phyloP scores from a whole-genome alignment of 2,888 invertebrate genomes.

The Pachliopta kotzebuea region DNA sequence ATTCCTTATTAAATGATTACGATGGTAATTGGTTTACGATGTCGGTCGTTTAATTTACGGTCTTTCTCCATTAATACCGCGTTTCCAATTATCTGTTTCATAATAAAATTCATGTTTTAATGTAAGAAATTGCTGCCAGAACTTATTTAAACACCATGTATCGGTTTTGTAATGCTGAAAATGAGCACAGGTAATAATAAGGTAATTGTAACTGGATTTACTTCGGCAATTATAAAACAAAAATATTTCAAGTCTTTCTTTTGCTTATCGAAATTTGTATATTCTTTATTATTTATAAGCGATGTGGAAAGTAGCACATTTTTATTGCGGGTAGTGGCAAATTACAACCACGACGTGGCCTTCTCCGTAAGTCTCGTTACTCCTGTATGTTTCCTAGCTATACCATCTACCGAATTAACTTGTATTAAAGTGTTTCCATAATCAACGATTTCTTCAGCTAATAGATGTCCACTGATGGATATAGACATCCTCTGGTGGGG shows the following conservation, averaged over 20 bases:
- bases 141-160: background rate
- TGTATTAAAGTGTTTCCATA: too few species aligned
- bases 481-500: too few species aligned
- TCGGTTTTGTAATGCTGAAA: background rate
- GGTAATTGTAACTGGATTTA: background rate
- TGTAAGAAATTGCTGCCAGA: background rate
- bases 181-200: background rate
- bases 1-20: constrained; percentile 14
- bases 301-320: too few species aligned
- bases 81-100: constrained; percentile 1
- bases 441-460: too few species aligned
- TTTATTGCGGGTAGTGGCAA: too few species aligned
- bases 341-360: too few species aligned
- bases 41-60: constrained; percentile 5
- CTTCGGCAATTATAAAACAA: background rate
- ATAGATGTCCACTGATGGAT: too few species aligned
- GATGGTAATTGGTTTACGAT: constrained; percentile 8
- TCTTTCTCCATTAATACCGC: constrained; percentile 2
- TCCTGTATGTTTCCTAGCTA: too few species aligned
- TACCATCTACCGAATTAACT: too few species aligned
- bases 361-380: too few species aligned
- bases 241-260: background rate
- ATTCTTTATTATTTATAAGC: too few species aligned
- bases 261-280: background rate
- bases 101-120: constrained; percentile 3